Base-by-base conservation (phyloP, 2,888 invertebrate species). In the Archaeoteleia sp. region DNA sequence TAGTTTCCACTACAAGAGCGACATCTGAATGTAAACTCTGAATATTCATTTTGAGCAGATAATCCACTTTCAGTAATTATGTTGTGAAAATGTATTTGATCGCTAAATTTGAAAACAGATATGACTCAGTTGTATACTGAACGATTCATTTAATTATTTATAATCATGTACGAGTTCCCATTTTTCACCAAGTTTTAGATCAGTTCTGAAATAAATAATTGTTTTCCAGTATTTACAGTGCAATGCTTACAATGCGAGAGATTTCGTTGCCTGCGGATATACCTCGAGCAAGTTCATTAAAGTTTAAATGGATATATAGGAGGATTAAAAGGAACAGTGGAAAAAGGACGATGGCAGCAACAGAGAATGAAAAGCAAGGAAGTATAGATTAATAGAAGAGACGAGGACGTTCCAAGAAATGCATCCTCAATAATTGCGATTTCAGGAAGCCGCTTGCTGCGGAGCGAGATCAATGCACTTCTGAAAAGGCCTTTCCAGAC, bases 271-370 rank as follows among this genome's bases (percentile, higher is more conserved):
- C 57, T 57, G 45, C 37, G 43, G 45, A 53, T 65, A 53, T 27
- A 58, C 25, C n/a, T 7, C 20, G 53, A 53, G 35, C 53, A 15
- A 58, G 48, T 57, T 66, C 66, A 58, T 66, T 58, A 53, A 58
- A 66, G 48, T 66, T 58, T 53, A 58, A 66, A 58, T 35, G 48
- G 53, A 51, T 58, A 58, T 34, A 66, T 53, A 53, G 54, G 35
- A 29, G 45, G 34, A 57, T 65, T 65, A 65, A 53, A 53, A 42
- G 34, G 7, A 45, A 54, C 48, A 48, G 43, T 54, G 13, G 34
- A 40, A 46, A 35, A 48, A 39, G 32, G 30, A 29, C 25, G 48
- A 46, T 12, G 34, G 51, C n/a, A 13, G 48, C 30, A 6, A 48
- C 20, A 35, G 43, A 23, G 32, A 12, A 45, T 14, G 61, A 53